These are phyloP conservation scores for Campoletis sonorensis DNA, from an alignment of 1,140 invertebrate species.

Conservation along the genomic window DNA sequence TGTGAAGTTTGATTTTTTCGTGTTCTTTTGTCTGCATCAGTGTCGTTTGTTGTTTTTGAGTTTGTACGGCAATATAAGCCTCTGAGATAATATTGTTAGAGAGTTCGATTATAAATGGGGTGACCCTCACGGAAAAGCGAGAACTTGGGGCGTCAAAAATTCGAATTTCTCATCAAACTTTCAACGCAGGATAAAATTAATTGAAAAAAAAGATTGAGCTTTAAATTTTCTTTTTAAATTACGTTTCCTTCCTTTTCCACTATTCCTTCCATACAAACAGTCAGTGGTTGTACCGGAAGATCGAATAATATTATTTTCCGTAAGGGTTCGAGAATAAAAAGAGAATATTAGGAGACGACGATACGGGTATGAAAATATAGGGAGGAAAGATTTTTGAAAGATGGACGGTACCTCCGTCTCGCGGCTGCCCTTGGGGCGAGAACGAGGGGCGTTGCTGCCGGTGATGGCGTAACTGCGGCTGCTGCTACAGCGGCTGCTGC, in stretches of 20 bases:
- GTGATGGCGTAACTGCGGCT: conserved; percentile 73
- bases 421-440: conserved; percentile 73
- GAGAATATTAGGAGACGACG: neutral
- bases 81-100: neutral
- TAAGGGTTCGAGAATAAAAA: neutral
- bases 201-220: neutral
- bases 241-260: neutral
- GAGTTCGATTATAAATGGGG: neutral
- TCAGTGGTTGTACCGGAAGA: too few relatives aligned
- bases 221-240: too few relatives aligned
- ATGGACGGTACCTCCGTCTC: conserved; percentile 67
- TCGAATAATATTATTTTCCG: neutral
- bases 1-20: too few relatives aligned
- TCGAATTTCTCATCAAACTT: too few relatives aligned
- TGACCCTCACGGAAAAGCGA: too few relatives aligned
- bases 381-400: conserved; percentile 9
- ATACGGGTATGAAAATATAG: neutral
- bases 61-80: neutral
- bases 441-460: conserved; percentile 73
- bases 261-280: neutral
- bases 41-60: neutral
- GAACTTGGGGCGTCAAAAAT: too few relatives aligned
- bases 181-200: neutral
- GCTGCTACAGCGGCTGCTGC: conserved; percentile 74
- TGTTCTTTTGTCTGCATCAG: neutral